phyloP scores from a whole-genome alignment of 2,797 vertebrate species.

The Lutra lutra region DNA sequence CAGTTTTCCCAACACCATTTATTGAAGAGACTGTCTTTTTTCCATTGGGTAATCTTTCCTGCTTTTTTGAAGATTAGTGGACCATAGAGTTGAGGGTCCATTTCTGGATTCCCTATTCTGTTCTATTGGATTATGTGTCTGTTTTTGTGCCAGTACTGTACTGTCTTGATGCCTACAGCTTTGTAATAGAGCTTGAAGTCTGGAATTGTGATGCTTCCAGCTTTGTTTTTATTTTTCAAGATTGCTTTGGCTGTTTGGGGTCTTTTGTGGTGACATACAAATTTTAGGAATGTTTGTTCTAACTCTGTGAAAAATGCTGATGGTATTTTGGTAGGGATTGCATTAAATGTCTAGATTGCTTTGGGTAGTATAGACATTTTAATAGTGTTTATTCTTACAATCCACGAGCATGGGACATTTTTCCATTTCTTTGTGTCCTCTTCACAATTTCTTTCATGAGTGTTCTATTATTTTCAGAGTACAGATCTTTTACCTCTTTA shows the following conservation, averaged over 20 bases:
- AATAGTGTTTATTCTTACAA: neutral
- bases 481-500: neutral
- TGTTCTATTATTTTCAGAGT: neutral
- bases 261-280: too few species aligned
- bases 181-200: neutral
- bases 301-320: too few species aligned
- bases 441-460: neutral
- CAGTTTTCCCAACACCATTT: too few species aligned
- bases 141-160: neutral
- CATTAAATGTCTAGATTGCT: neutral
- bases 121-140: neutral
- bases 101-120: neutral
- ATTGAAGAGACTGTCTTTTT: too few species aligned
- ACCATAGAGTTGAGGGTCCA: neutral
- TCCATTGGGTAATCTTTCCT: neutral
- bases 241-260: too few species aligned
- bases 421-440: neutral
- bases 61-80: neutral
- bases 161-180: neutral
- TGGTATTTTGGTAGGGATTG: neutral
- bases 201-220: neutral
- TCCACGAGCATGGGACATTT: neutral
- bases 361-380: neutral
- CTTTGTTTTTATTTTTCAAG: too few species aligned
- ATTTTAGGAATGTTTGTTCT: too few species aligned